These are phyloP conservation scores for Eupleurogrammus muticus DNA, from an alignment of 2,797 vertebrate genomes.

Conservation along the genomic window DNA sequence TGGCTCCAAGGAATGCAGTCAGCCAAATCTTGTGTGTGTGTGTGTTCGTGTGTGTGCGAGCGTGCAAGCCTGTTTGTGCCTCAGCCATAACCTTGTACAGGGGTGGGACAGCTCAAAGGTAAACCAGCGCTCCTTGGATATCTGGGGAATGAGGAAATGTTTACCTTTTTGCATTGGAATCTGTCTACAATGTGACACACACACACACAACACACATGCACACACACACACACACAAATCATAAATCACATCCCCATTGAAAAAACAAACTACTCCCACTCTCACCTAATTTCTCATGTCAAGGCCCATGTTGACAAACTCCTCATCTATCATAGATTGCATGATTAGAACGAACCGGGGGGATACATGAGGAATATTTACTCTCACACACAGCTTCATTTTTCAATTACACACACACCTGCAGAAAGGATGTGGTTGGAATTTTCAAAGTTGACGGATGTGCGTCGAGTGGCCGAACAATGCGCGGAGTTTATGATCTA, in stretches of 20 bases:
- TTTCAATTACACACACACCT: slow-evolving; percentile 20
- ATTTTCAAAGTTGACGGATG: slow-evolving; percentile 49
- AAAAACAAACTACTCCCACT: slow-evolving; percentile 34
- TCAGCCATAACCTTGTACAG: slow-evolving; percentile 62
- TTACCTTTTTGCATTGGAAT: slow-evolving; percentile 44
- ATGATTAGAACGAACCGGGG: slow-evolving; percentile 4
- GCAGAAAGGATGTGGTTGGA: slow-evolving; percentile 4
- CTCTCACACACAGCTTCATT: slow-evolving; percentile 39
- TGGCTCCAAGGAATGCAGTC: slow-evolving; percentile 61
- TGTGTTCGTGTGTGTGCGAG: background rate
- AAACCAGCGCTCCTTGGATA: slow-evolving; percentile 35
- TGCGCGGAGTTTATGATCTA: slow-evolving; percentile 46
- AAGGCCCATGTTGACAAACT: slow-evolving; percentile 65
- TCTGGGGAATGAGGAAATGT: slow-evolving; percentile 70
- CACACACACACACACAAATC: slow-evolving; percentile 20
- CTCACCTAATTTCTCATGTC: slow-evolving; percentile 55
- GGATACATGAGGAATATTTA: slow-evolving; percentile 47
- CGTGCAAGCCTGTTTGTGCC: background rate
- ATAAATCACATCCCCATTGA: slow-evolving; percentile 56
- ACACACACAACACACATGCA: slow-evolving; percentile 28
- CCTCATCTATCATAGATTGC: slow-evolving; percentile 54
- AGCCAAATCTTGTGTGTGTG: slow-evolving; percentile 1
- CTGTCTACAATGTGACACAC: background rate
- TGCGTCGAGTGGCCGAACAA: slow-evolving; percentile 36
- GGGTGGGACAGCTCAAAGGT: slow-evolving; percentile 64